Percentiles rank a stretch among this genome's conserved stretches.
phyloP scores from a whole-genome alignment of 2,888 invertebrate species.

The Pimpla rufipes region DNA sequence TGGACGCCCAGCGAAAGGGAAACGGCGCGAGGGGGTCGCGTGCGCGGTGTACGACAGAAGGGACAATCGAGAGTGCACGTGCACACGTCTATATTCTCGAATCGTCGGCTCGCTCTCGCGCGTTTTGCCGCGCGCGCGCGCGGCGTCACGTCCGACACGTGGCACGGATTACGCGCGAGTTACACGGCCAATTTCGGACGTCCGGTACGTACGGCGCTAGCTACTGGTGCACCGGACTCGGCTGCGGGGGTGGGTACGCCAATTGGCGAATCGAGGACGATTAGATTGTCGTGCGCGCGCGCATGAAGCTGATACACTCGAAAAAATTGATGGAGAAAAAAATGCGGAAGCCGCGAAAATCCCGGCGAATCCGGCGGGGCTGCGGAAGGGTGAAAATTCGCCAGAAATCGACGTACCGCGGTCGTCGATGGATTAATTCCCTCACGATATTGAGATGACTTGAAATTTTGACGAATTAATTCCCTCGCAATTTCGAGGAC shows the following conservation, averaged over 20 bases:
- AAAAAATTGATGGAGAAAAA: conserved; percentile 46
- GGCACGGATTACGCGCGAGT: conserved; percentile 82
- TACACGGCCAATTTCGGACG: conserved; percentile 83
- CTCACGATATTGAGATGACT: no score
- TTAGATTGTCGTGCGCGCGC: conserved; percentile 52
- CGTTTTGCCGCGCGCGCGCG: conserved; percentile 56
- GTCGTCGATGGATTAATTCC: no score
- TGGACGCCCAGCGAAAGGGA: conserved; percentile 46
- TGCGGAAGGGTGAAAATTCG: not conserved
- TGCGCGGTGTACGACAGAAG: conserved; percentile 17
- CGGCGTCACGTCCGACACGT: conserved; percentile 79
- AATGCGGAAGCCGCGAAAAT: not conserved
- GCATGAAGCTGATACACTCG: conserved; percentile 10
- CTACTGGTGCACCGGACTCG: conserved; percentile 7
- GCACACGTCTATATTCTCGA: conserved; percentile 16
- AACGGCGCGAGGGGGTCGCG: conserved; percentile 13
- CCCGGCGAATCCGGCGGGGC: not conserved
- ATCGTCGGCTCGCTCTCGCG: conserved; percentile 36
- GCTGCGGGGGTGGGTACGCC: conserved; percentile 63
- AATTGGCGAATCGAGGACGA: conserved; percentile 67
- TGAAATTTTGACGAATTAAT: no score
- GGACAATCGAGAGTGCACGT: conserved; percentile 45
- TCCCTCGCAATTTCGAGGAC: no score
- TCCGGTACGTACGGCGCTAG: conserved; percentile 68
- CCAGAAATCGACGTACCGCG: no score